Conservation (phyloP, 2,888 invertebrate species). For the Cephus sareptanus region DNA sequence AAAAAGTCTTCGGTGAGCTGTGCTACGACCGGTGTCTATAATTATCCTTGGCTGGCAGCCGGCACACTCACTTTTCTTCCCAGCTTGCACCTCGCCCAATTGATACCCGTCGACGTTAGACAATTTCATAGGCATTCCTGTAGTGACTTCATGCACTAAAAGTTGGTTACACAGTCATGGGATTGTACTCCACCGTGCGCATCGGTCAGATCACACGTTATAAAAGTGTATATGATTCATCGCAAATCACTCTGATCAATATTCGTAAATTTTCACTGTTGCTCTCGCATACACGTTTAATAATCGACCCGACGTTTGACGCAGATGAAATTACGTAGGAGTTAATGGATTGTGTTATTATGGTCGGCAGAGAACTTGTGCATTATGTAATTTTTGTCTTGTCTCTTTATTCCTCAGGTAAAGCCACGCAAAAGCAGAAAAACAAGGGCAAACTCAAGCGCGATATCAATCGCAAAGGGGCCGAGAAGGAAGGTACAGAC, state of each 20-base stretch:
- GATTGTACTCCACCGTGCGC: background rate
- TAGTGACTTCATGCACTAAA: slow-evolving; percentile 1
- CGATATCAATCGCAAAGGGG: slow-evolving; percentile 70
- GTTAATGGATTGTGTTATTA: background rate
- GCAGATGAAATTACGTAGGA: background rate
- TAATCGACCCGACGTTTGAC: background rate
- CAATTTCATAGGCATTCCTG: background rate
- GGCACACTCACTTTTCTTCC: slow-evolving; percentile 50
- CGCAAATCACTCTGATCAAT: background rate
- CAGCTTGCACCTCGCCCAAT: slow-evolving; percentile 35
- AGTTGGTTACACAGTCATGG: background rate
- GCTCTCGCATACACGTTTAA: background rate
- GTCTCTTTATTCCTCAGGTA: slow-evolving; percentile 40
- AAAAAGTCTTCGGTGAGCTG: slow-evolving; percentile 40
- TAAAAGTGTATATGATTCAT: background rate
- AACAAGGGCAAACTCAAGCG: slow-evolving; percentile 67
- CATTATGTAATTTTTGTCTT: background rate
- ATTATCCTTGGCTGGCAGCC: slow-evolving; percentile 55
- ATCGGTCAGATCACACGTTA: background rate
- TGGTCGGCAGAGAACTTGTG: background rate
- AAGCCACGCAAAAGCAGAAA: slow-evolving; percentile 66
- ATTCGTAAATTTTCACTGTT: background rate
- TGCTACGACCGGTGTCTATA: slow-evolving; percentile 48
- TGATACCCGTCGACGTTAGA: slow-evolving; percentile 15
- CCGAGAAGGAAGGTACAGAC: slow-evolving; percentile 72